Evolutionary conservation across 2,113 vertebrate genomes (phyloP), one percentile per base, ranked within the genome.

Genomic region (Otis tarda): DNA sequence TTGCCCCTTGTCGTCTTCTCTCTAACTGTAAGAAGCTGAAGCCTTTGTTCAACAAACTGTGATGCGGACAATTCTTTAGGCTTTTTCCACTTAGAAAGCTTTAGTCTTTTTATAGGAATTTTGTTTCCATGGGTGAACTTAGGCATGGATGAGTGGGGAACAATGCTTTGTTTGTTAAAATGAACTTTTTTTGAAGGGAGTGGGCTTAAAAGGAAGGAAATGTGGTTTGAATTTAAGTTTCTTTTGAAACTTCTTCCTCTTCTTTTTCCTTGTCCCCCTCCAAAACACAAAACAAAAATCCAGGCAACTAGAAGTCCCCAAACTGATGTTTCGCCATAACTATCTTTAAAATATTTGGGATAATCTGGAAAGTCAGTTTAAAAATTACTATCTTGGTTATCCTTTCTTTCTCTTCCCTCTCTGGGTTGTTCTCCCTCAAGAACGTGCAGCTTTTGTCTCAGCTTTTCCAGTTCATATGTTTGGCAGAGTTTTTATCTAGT

Each of bases 171-270:
- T 91, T 96, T 93, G 88, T 90, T 93, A 88, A 94, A 92, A 78
- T 5, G 31, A 69, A 18, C 43, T 47, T 94, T 94, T 94, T 94
- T 92, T 79, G 7, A 76, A 91, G 83, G 91, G 94, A 94, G 87
- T 87, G 92, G 83, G 94, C 65, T 96, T 96, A 57, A 74, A 76
- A 91, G 93, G 91, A 94, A 93, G 95, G 94, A 97, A 97, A 88
- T 39, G 57, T 61, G 76, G 82, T 68, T 90, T 91, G 86, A 82
- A 63, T 83, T 90, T 87, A 64, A 91, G 57, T 90, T 92, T 13
- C 76, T 82, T 97, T 93, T 69, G 59, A 93, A 89, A 85, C 90
- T 53, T 93, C 79, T 89, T 93, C 91, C 70, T 82, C 79, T 77
- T 77, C 24, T 87, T 82, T 63, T 79, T 83, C 65, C 50, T 87